Base-by-base conservation (phyloP, 2,797 vertebrate genomes). In the Schizopygopsis pylzovi region DNA sequence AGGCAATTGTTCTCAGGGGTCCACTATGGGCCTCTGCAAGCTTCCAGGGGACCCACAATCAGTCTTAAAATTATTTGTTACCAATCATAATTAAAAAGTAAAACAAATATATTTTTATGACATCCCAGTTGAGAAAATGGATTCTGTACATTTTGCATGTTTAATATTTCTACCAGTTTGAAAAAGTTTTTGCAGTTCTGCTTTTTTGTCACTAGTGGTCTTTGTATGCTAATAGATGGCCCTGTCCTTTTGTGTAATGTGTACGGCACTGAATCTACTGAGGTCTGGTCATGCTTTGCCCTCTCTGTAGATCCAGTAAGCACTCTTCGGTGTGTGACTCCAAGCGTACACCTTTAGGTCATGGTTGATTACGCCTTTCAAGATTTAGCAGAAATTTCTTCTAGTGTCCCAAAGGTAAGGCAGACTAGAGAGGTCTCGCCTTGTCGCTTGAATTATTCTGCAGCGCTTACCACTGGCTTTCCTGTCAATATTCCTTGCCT, bases 341-440 rank as follows among this genome's bases (percentile, higher is more conserved):
- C n/a, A 54, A 56, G 63, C 28, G 43, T 79, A 63, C 45, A 79
- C 65, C 82, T 79, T 25, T 18, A 49, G 65, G 76, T 56, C 76
- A 85, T 10, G 71, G 65, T 33, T 85, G 63, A 59, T 85, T 85
- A 68, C n/a, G 1, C 59, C 59, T 77, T 43, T 61, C 49, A 71
- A 85, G 67, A 79, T 85, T 85, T 72, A 61, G 12, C 25, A 72
- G 67, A 85, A 63, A 85, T 85, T 11, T 41, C 54, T 63, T 73
- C 28, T 67, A 52, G 39, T 25, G 65, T 49, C 68, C 52, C 13
- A 63, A 49, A 70, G 28, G 78, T 49, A 61, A 37, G 67, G 63
- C 81, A 0, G 11, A 56, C 61, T 70, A n/a, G 39, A 85, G 25
- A 71, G 43, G 59, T 47, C 12, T 68, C 10, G 25, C 49, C 52